A percentile compares a stretch with the other conserved stretches of the same genome.
These are phyloP conservation scores for Hippopotamyrus pictus DNA, from an alignment of 2,797 vertebrate species.

Conservation along the genomic window DNA sequence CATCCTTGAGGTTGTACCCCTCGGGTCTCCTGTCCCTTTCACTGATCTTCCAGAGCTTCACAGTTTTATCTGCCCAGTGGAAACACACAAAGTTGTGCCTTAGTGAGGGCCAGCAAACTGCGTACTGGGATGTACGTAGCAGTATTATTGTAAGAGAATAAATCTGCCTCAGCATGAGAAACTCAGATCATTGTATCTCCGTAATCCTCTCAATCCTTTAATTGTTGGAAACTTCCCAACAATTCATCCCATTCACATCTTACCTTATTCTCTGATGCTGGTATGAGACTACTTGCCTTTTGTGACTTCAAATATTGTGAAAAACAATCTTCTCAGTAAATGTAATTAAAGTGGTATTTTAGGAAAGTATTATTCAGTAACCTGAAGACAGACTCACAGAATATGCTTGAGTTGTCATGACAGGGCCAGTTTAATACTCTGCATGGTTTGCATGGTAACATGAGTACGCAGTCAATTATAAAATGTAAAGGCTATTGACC, in stretches of 20 bases:
- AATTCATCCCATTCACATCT: neutral
- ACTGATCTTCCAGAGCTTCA: slow-evolving; percentile 98
- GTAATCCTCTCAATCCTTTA: neutral
- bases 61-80: slow-evolving; percentile 74
- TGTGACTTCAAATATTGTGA: neutral
- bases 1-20: slow-evolving; percentile 96
- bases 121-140: neutral
- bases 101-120: neutral
- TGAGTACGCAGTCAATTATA: neutral
- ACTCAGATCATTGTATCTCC: neutral
- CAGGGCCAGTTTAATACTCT: neutral
- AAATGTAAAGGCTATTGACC: neutral
- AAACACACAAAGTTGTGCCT: neutral
- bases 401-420: neutral
- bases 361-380: neutral
- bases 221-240: neutral
- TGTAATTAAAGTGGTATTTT: neutral
- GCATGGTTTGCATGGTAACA: neutral
- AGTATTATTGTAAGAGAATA: neutral
- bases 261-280: neutral
- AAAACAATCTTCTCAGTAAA: neutral
- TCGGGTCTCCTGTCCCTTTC: slow-evolving; percentile 93
- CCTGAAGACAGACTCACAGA: neutral
- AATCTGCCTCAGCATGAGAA: neutral
- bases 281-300: neutral